Base-by-base conservation (phyloP, 2,888 invertebrate species). In the Drosophila cognata region DNA sequence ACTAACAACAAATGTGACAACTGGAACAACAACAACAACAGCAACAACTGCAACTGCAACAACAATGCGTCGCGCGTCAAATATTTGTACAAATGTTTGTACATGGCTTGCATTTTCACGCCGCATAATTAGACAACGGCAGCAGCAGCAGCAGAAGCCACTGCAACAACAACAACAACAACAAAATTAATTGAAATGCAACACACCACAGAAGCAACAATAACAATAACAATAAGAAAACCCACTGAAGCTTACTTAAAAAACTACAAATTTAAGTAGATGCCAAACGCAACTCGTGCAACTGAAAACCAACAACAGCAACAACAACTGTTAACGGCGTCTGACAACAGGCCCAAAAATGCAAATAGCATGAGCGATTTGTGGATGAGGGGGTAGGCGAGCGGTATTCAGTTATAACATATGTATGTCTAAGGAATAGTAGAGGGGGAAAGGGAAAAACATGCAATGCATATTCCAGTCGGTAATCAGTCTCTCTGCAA, bases 61-160 rank as follows among this genome's bases (percentile, higher is more conserved):
- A 64, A 57, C 55, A 60, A 53, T 57, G 55, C 62, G 77, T 71
- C 73, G 75, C 79, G 83, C 72, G 86, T 85, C 84, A 89, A 76
- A 80, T 69, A 72, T 76, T 78, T 80, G 77, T 65, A 79, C 67
- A 78, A 79, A 87, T 91, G 90, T 84, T 88, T 81, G 78, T 89
- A 90, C 91, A 91, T 89, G 91, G 77, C 81, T 85, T 88, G 89
- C 89, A 91, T 91, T 91, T 85, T 91, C 89, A 91, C 91, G 89
- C 91, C 83, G 86, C 82, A 91, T 91, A 91, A 91, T 91, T 91
- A 89, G 88, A 81, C 74, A 79, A 55, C 52, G 56, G 31, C 56
- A 71, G 46, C 64, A 69, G 38, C 61, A 67, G 57, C 46, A 41
- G 31, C 29, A 58, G n/a, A 41, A 41, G 41, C 41, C 6, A 21